Evolutionary conservation across 2,888 invertebrate species (phyloP).

Genomic region (Chaetogeoica ovagalla): DNA sequence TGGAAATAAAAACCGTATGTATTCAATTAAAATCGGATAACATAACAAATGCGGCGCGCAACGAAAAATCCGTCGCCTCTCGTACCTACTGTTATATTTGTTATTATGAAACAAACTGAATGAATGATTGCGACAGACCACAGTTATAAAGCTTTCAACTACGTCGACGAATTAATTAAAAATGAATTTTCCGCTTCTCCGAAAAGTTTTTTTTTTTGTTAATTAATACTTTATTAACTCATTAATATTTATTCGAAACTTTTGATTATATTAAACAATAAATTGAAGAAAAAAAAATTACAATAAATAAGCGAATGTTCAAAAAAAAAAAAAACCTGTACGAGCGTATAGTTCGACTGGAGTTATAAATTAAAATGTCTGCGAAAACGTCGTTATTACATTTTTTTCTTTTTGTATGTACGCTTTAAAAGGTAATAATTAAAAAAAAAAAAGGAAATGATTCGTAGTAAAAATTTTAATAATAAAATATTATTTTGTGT

Average conservation of each 20-base stretch:
- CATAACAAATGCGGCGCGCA: too few species aligned
- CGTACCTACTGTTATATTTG: neutral
- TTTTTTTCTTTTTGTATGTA: too few species aligned
- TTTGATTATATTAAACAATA: constrained; percentile 29
- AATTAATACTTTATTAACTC: constrained; percentile 31
- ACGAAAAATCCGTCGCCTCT: neutral
- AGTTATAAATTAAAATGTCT: too few species aligned
- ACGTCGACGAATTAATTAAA: constrained; percentile 21
- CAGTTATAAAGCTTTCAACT: constrained; percentile 28
- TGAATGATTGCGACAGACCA: constrained; percentile 2
- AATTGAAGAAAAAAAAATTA: neutral
- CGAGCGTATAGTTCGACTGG: too few species aligned
- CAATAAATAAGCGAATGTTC: too few species aligned
- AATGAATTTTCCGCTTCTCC: constrained; percentile 9
- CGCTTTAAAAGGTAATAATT: too few species aligned
- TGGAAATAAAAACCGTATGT: neutral
- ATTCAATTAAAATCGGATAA: constrained; percentile 4
- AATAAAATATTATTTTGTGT: too few species aligned
- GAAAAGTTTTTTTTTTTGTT: constrained; percentile 23
- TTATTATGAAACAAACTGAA: neutral
- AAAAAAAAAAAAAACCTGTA: too few species aligned
- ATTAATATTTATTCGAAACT: constrained; percentile 29
- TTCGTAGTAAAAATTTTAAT: too few species aligned
- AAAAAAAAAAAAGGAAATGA: too few species aligned
- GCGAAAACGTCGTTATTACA: too few species aligned